Percentiles rank a stretch among this genome's conserved stretches.
Evolutionary conservation across 2,888 invertebrate genomes (phyloP).

Genomic region (Tetragonula carbonaria): DNA sequence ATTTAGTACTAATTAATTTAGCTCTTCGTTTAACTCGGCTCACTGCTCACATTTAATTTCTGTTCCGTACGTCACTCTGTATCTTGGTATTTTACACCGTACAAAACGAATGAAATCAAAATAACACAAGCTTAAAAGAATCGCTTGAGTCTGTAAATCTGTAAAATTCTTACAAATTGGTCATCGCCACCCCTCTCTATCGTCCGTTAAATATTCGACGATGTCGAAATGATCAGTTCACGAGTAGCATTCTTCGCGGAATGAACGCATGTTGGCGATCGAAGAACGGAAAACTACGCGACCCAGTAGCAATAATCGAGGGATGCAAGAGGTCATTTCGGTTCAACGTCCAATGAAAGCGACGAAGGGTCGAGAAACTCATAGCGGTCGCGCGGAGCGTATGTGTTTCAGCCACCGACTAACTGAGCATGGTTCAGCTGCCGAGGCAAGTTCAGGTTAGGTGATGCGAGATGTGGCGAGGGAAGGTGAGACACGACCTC

Average conservation of each 20-base stretch:
- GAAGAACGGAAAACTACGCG: not conserved
- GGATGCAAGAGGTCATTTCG: not conserved
- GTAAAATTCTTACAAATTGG: too few species aligned
- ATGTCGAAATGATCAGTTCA: too few species aligned
- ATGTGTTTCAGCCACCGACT: constrained; percentile 25
- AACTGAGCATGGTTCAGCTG: constrained; percentile 46
- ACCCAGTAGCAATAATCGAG: not conserved
- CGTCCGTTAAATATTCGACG: too few species aligned
- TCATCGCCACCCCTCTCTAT: too few species aligned
- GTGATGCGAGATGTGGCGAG: constrained; percentile 45
- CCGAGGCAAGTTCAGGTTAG: constrained; percentile 50
- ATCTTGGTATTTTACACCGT: too few species aligned
- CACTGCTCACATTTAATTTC: too few species aligned
- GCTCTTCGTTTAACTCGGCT: too few species aligned
- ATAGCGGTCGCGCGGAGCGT: constrained; percentile 16
- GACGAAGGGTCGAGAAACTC: constrained; percentile 37
- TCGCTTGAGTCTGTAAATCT: too few species aligned
- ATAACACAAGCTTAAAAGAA: too few species aligned
- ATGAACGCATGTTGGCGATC: not conserved
- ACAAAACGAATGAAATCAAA: too few species aligned
- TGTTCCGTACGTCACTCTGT: too few species aligned
- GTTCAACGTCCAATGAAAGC: constrained; percentile 31
- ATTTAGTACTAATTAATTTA: too few species aligned
- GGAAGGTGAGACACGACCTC: constrained; percentile 46
- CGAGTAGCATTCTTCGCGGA: not conserved